phyloP scores from a whole-genome alignment of 2,113 vertebrate genomes.

The Corythornis cristatus region DNA sequence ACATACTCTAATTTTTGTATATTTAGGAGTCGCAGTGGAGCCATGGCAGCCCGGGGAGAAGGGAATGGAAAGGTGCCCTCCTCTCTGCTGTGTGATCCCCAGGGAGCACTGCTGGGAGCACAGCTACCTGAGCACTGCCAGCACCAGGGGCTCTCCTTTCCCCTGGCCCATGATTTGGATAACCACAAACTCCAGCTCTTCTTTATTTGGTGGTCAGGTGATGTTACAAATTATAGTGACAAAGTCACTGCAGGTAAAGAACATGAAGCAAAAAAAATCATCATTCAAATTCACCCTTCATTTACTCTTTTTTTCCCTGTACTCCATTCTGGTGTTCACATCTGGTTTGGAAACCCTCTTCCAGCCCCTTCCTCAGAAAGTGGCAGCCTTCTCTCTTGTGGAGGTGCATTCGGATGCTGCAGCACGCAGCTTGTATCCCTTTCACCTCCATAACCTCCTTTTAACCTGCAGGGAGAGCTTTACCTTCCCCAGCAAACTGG shows the following conservation, averaged over 20 bases:
- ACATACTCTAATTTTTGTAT: no score
- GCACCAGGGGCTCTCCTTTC: neutral
- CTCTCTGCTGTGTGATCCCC: neutral
- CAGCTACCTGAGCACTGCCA: neutral
- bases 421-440: no score
- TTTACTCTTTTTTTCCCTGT: neutral
- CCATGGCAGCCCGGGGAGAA: neutral
- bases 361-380: neutral
- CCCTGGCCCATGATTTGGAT: neutral
- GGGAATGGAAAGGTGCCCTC: neutral
- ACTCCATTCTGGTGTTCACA: accelerated
- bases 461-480: neutral
- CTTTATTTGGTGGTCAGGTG: neutral
- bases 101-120: neutral
- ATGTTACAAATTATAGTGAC: neutral
- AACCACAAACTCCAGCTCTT: neutral
- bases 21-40: neutral
- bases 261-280: neutral
- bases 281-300: neutral
- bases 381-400: accelerated
- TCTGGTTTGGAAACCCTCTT: neutral
- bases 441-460: accelerated
- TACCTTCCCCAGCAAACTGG: accelerated
- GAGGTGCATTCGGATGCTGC: neutral
- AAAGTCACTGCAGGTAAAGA: neutral